A percentile compares a stretch with the other conserved stretches of the same genome.
Evolutionary conservation across 2,113 vertebrate species (phyloP).

Genomic region (Menura novaehollandiae): DNA sequence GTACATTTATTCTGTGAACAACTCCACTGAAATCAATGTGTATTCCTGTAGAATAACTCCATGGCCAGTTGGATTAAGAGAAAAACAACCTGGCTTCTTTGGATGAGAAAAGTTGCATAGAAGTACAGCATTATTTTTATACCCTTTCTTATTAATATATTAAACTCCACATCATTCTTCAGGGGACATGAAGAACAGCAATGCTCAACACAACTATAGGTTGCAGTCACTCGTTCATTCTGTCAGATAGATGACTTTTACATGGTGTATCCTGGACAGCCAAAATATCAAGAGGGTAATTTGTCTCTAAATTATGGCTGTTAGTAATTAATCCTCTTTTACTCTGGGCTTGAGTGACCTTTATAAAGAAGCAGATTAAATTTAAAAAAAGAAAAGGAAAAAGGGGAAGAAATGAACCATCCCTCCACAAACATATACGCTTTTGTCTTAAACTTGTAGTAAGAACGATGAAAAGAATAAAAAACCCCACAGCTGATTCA

Average conservation of each 20-base stretch:
- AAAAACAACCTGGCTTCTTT: neutral
- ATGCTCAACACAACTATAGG: neutral
- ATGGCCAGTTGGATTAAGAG: neutral
- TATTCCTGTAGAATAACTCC: neutral
- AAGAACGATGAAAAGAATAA: neutral
- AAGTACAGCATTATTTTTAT: neutral
- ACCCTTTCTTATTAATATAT: neutral
- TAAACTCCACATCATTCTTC: neutral
- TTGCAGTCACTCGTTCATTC: neutral
- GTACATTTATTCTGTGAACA: neutral
- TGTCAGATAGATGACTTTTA: slow-evolving; percentile 27
- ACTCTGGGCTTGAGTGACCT: slow-evolving; percentile 28
- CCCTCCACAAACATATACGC: neutral
- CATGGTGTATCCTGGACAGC: neutral
- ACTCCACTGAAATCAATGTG: neutral
- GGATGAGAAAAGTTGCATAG: neutral
- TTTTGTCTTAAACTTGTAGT: neutral
- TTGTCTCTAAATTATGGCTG: slow-evolving; percentile 49
- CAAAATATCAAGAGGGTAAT: slow-evolving; percentile 51
- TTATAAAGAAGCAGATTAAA: slow-evolving; percentile 23
- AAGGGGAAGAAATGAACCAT: neutral
- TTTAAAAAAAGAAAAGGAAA: neutral
- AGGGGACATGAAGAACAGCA: neutral
- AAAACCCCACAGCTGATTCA: neutral
- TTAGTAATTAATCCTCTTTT: slow-evolving; percentile 53